Conservation (phyloP, 1,140 invertebrate genomes). For the Caenorhabditis tropicalis region DNA sequence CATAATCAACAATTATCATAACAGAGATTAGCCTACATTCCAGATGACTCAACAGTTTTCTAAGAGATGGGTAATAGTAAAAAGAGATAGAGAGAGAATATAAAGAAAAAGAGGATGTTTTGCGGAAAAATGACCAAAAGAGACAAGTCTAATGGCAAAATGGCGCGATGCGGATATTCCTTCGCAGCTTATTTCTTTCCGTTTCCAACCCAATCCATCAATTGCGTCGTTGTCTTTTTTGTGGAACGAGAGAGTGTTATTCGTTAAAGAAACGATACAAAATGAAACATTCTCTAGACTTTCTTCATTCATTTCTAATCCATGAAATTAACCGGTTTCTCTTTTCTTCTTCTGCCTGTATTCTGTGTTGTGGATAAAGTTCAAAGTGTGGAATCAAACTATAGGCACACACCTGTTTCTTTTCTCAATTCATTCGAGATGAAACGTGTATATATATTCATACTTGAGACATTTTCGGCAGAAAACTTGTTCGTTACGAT, state of each 20-base stretch:
- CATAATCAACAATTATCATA: neutral
- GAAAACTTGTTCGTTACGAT: neutral
- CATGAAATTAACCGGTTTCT: neutral
- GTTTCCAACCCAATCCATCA: neutral
- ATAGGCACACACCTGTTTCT: constrained; percentile 8
- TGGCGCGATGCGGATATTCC: neutral
- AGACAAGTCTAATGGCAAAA: constrained; percentile 20
- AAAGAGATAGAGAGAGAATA: neutral
- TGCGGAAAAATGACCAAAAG: neutral
- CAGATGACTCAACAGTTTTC: neutral
- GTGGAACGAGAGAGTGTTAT: neutral
- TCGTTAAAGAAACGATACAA: neutral
- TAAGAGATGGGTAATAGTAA: neutral
- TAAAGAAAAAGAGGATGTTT: constrained; percentile 15
- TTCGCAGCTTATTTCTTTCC: neutral
- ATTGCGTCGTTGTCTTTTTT: constrained; percentile 13
- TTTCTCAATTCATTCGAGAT: too few relatives aligned
- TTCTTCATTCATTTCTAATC: neutral
- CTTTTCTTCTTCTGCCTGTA: neutral
- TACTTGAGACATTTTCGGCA: neutral
- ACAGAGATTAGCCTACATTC: neutral
- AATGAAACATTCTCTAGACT: constrained; percentile 7
- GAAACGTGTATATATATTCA: neutral
- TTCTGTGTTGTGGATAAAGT: neutral
- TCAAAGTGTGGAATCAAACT: constrained; percentile 27